Evolutionary conservation across 2,113 vertebrate species (phyloP), one percentile per base, ranked within the genome.

Genomic region (Tichodroma muraria): DNA sequence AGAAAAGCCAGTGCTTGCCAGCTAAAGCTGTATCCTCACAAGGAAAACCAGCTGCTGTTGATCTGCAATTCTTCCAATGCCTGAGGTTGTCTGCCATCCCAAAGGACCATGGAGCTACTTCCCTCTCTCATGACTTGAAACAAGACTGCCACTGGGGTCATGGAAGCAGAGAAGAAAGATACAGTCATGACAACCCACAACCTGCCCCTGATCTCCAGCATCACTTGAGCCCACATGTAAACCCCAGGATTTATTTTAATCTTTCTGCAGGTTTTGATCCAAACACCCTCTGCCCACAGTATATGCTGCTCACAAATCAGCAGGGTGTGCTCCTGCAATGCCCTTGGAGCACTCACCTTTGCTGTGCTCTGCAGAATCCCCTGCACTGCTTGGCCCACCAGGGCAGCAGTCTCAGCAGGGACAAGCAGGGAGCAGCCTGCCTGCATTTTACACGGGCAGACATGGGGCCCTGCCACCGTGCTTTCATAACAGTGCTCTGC

Each of bases 351-450:
- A 6, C 28, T 37, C 0, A 0, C 37, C 85, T 91, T 38, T 1
- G 1, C 81, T 25, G 63, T 22, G 54, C 69, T 65, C 77, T 80
- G 59, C 38, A 90, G 71, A 5, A 23, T 24, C 33, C 80, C n/a
- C 73, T 0, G 0, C 17, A 4, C 54, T 35, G 59, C 76, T 53
- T 27, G 40, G 9, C 33, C 68, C 15, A 0, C 2, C 10, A 2
- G 57, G 44, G 71, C 75, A 91, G 61, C 87, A 44, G 27, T 5
- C 7, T 59, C 75, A 44, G 80, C 65, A 44, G 56, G 72, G 47
- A 15, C 1, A 8, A 35, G 38, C 47, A 49, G 28, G 40, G 42
- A 50, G 31, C 45, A 75, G 80, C 44, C 57, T 63, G 66, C 44
- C 57, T 59, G 37, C 5, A 0, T 22, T 40, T 45, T 65, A n/a